phyloP scores from a whole-genome alignment of 2,797 vertebrate genomes.

The Pyrrhura leucotis region DNA sequence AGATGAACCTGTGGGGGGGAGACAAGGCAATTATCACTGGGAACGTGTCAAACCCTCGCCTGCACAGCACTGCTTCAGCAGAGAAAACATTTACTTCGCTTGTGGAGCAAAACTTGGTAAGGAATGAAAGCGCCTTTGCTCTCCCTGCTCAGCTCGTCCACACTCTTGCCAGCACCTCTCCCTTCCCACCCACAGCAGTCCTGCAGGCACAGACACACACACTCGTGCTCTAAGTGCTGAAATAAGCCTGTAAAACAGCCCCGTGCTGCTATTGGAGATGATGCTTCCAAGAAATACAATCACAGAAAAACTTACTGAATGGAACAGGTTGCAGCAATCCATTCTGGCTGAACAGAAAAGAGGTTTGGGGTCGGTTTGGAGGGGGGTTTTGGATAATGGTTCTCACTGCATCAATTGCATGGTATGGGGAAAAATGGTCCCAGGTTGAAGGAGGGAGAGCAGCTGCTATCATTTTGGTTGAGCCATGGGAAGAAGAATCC shows the following conservation, averaged over 20 bases:
- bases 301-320: not conserved
- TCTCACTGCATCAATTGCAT: not conserved
- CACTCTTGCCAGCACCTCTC: not conserved
- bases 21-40: constrained; percentile 18
- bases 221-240: not conserved
- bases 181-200: not conserved
- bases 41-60: not conserved
- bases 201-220: not conserved
- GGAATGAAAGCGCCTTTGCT: not conserved
- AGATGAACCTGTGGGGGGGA: constrained; percentile 39
- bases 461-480: not conserved
- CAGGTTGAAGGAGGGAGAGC: not conserved
- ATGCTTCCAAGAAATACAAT: not conserved
- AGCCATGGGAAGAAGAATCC: not conserved
- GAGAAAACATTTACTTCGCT: not conserved
- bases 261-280: not conserved
- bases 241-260: not conserved
- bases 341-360: not conserved
- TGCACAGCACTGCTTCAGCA: not conserved
- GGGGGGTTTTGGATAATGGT: fast-evolving
- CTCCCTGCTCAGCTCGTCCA: not conserved
- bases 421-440: not conserved
- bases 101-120: not conserved
- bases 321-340: not conserved
- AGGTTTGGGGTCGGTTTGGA: not conserved